phyloP scores from a whole-genome alignment of 2,113 vertebrate species.

The Craseonycteris thonglongyai region DNA sequence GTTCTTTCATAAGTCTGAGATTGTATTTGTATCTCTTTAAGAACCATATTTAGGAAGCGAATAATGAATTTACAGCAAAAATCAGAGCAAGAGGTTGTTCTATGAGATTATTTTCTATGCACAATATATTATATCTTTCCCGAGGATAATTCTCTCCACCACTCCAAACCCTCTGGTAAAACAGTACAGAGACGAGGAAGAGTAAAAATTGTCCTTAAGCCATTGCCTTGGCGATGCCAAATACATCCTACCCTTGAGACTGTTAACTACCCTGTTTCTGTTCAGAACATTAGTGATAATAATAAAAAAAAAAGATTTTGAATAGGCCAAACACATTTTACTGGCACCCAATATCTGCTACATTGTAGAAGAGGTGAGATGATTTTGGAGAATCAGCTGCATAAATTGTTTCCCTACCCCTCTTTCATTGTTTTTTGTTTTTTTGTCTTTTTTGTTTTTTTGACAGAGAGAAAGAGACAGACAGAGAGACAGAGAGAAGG shows the following conservation, averaged over 20 bases:
- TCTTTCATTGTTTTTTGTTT: neutral
- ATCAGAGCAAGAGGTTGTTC: neutral
- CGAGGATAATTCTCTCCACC: neutral
- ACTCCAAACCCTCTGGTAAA: neutral
- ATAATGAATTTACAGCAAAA: conserved; percentile 1
- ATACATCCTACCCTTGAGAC: neutral
- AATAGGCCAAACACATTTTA: neutral
- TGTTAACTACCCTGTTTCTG: neutral
- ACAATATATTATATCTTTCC: neutral
- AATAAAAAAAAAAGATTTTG: conserved; percentile 15
- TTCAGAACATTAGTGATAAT: neutral
- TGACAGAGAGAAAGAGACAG: no score
- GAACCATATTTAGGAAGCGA: neutral
- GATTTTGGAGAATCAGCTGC: neutral
- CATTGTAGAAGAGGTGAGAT: neutral
- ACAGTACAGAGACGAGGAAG: neutral
- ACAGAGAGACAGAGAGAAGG: no score
- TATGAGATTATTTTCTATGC: neutral
- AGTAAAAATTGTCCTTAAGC: neutral
- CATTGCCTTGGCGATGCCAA: neutral
- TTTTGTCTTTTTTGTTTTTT: no score
- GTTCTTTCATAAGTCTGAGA: conserved; percentile 2
- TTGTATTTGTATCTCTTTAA: neutral
- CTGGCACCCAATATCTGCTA: neutral
- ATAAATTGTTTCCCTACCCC: neutral